A percentile compares a stretch with the other conserved stretches of the same genome.
These are phyloP conservation scores for Proteles cristata DNA, from an alignment of 2,113 vertebrate genomes.

Conservation along the genomic window DNA sequence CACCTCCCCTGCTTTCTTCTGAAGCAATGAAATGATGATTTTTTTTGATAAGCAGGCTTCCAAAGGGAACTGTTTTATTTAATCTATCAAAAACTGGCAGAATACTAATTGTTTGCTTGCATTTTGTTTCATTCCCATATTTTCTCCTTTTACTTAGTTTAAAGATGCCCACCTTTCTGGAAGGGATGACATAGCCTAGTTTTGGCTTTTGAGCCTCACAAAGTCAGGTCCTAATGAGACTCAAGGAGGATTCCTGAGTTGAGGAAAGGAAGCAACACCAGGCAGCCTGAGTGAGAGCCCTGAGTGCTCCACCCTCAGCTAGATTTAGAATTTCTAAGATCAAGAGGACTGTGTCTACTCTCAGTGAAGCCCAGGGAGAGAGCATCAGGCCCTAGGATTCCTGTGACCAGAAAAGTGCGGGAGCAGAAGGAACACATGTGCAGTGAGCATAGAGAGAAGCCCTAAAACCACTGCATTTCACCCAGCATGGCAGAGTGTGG, in stretches of 20 bases:
- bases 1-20: background rate
- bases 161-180: background rate
- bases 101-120: background rate
- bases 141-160: background rate
- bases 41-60: background rate
- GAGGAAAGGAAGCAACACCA: background rate
- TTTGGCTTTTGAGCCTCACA: background rate
- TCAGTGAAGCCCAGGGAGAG: background rate
- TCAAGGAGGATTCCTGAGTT: background rate
- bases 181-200: background rate
- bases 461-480: background rate
- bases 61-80: background rate
- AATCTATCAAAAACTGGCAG: background rate
- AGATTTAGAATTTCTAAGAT: background rate
- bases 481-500: accelerated
- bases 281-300: background rate
- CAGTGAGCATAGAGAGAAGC: no score
- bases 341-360: background rate
- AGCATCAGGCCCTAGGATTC: background rate
- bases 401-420: background rate
- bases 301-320: accelerated
- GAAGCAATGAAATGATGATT: background rate
- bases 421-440: background rate
- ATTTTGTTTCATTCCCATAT: background rate
- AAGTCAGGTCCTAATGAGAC: background rate